Evolutionary conservation across 2,797 vertebrate species (phyloP).

Genomic region (Botia kubotai): DNA sequence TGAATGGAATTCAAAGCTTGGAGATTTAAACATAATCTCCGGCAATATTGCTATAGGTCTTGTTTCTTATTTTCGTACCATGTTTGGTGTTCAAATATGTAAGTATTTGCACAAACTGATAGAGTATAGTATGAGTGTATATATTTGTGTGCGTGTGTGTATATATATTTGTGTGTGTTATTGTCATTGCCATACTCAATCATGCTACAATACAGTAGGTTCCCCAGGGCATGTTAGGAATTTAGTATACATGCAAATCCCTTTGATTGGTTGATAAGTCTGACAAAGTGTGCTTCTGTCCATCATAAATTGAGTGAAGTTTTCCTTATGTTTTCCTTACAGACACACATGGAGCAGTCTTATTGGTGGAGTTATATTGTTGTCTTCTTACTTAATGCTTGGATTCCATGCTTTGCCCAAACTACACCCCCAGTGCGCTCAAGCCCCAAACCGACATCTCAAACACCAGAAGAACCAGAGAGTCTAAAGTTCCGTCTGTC

Average conservation of each 20-base stretch:
- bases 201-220: neutral
- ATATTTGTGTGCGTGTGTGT: neutral
- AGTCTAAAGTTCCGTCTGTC: slow-evolving; percentile 85
- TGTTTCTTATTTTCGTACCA: neutral
- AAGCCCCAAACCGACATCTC: slow-evolving; percentile 56
- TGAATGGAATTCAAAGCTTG: too few species aligned
- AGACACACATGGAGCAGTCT: slow-evolving; percentile 68
- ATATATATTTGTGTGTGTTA: neutral
- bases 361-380: slow-evolving; percentile 59
- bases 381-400: slow-evolving; percentile 74
- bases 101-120: neutral
- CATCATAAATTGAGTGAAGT: neutral
- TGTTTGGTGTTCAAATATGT: slow-evolving; percentile 2
- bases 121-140: neutral
- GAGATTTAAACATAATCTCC: too few species aligned
- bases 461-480: slow-evolving; percentile 63
- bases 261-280: slow-evolving; percentile 1
- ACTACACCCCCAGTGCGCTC: slow-evolving; percentile 63
- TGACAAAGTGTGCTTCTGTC: slow-evolving; percentile 16
- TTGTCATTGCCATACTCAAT: neutral
- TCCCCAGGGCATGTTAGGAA: neutral
- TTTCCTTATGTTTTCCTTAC: slow-evolving; percentile 51
- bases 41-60: neutral
- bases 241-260: neutral
- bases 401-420: slow-evolving; percentile 75